Evolutionary conservation across 2,797 vertebrate species (phyloP), one percentile per base, ranked within the genome.

Genomic region (Syndactyla subalaris): DNA sequence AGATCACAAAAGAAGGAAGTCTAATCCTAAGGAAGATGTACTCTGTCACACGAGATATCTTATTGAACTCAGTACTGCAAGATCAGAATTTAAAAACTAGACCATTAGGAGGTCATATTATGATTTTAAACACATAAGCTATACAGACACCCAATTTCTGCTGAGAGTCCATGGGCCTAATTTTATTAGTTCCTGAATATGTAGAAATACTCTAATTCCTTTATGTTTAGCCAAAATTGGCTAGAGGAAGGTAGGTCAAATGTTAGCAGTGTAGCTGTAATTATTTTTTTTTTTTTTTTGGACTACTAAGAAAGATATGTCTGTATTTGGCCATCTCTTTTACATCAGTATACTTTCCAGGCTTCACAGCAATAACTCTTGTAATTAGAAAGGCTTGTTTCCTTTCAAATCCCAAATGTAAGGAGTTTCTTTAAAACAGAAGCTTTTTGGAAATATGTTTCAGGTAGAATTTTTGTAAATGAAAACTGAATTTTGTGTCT

Each of bases 201-300:
- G 4, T 5, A 77, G 23, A 32, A 85, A n/a, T 63, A 41, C 4
- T 82, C 57, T 41, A 45, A 43, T 55, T 51, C 14, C 16, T 59
- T 52, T 63, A 22, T 36, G 22, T 22, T 34, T 77, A 24, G 3
- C 18, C 3, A 7, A 51, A 82, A 39, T 61, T 3, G 3, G 39
- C 16, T 39, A 65, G 30, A 62, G 52, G 6, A 38, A 59, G 4
- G 7, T 39, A 52, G 6, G 30, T 39, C 23, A 80, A 63, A n/a
- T 4, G 0, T 18, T 68, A 30, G 14, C 6, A 59, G 26, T 0
- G 8, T 57, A 34, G 4, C 8, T 45, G 2, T 1, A 63, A 16
- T 70, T 54, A n/a, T 46, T 18, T 51, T 67, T 23, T 43, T 43
- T 78, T 19, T 7, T 30, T 77, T 71, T 46, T 51, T 46, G 22